Evolutionary conservation across 2,113 vertebrate species (phyloP).

Genomic region (Bombycilla garrulus): DNA sequence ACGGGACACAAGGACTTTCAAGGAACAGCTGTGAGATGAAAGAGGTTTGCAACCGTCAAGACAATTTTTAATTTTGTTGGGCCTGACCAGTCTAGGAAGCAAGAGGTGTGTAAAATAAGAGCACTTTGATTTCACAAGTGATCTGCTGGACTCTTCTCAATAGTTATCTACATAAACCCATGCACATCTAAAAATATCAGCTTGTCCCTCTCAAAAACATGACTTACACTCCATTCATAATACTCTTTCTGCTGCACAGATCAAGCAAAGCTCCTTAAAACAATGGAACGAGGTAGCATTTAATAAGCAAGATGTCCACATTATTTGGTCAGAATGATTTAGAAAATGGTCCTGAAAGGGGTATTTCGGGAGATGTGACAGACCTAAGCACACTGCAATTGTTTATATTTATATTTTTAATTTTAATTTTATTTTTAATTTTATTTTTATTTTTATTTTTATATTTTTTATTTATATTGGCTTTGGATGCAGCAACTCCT

Average conservation of each 20-base stretch:
- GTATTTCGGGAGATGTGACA: not conserved
- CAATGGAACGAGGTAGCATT: not conserved
- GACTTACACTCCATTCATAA: not conserved
- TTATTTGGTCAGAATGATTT: not conserved
- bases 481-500: not conserved
- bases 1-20: not conserved
- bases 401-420: not conserved
- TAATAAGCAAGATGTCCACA: not conserved
- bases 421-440: not conserved
- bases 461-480: not conserved
- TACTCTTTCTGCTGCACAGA: not conserved
- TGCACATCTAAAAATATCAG: not conserved
- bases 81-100: not conserved
- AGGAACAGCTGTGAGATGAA: not conserved
- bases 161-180: not conserved
- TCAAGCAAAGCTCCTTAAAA: not conserved
- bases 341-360: not conserved
- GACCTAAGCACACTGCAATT: not conserved
- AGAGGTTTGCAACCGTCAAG: not conserved
- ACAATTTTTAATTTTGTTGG: not conserved
- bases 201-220: not conserved
- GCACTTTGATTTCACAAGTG: not conserved
- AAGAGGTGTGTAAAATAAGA: not conserved
- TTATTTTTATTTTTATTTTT: not conserved
- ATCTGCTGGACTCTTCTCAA: not conserved